These are phyloP conservation scores for Bombyx huttoni DNA, from an alignment of 2,888 invertebrate genomes.

Conservation along the genomic window DNA sequence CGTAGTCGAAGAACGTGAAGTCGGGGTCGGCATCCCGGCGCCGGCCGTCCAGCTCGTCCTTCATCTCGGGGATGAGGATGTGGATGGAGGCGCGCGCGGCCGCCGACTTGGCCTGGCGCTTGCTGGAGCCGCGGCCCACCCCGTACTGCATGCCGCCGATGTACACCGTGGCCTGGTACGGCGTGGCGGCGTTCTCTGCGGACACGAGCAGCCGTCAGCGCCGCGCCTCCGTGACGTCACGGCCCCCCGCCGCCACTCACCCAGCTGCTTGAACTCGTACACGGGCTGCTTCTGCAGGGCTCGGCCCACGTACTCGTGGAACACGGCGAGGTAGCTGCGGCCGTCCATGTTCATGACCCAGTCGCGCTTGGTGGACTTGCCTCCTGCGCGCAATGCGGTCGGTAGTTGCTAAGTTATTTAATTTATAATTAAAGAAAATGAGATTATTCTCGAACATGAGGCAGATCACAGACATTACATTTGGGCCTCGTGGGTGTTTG, in stretches of 20 bases:
- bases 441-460: no score
- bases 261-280: constrained; percentile 92
- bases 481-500: no score
- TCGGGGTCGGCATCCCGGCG: constrained; percentile 23
- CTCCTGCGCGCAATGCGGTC: constrained; percentile 14
- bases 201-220: background rate
- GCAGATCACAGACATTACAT: no score
- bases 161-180: constrained; percentile 93
- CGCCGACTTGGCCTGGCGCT: constrained; percentile 95
- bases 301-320: constrained; percentile 98
- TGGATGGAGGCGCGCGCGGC: constrained; percentile 92
- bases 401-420: no score
- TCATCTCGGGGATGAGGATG: constrained; percentile 93
- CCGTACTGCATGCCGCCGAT: constrained; percentile 96
- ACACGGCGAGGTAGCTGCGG: constrained; percentile 94
- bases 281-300: constrained; percentile 94
- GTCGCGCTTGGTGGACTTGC: constrained; percentile 77
- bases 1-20: constrained; percentile 86
- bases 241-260: constrained; percentile 38
- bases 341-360: constrained; percentile 99
- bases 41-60: constrained; percentile 76
- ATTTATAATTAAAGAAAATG: no score
- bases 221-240: background rate
- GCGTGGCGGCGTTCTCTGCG: constrained; percentile 89
- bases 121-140: constrained; percentile 93